Evolutionary conservation across 1,140 invertebrate genomes (phyloP), one percentile per base, ranked within the genome.

Genomic region (Steinernema khuongi): DNA sequence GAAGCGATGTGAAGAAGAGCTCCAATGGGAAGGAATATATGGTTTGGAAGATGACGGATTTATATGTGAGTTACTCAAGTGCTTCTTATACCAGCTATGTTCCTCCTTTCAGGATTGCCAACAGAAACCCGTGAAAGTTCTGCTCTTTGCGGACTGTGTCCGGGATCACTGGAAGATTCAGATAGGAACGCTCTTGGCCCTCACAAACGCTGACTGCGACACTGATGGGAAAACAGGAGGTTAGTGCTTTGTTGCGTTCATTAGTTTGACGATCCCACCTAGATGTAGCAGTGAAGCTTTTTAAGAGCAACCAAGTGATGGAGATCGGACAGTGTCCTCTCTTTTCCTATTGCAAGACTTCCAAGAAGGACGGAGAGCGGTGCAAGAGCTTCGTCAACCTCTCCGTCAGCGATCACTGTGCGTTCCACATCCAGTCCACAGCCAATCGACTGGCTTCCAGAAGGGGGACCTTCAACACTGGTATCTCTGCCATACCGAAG

Each of bases 21-120:
- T 79, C 73, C 1, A 83, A 83, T 44, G 80, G 76, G 11, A 85
- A 85, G 19, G 83, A 83, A 31, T 83, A 81, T 60, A 73, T 85
- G 26, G 78, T 85, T 60, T 84, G 82, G 81, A 79, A 78, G 4
- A n/a, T 79, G n/a, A 71, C 74, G 22, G 78, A 79, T 44, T 60
- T 79, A 31, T 33, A 32, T 74, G 74, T 75, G 11, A 2, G 69
- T 75, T 41, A 18, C 28, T 50, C 7, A 30, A 30, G 73, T 28
- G 7, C 22, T 11, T 18, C 31, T 1, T 66, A 2, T 33, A 41
- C 1, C 18, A 17, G 17, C 7, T 11, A 7, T 36, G 78, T 28
- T 67, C 43, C 28, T 44, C 17, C 26, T 43, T 81, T 50, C 50
- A 79, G 73, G 74, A 82, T 32, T 70, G 66, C 66, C 77, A 80